Conservation (phyloP, 1,140 invertebrate genomes). For the Pararge aegeria region DNA sequence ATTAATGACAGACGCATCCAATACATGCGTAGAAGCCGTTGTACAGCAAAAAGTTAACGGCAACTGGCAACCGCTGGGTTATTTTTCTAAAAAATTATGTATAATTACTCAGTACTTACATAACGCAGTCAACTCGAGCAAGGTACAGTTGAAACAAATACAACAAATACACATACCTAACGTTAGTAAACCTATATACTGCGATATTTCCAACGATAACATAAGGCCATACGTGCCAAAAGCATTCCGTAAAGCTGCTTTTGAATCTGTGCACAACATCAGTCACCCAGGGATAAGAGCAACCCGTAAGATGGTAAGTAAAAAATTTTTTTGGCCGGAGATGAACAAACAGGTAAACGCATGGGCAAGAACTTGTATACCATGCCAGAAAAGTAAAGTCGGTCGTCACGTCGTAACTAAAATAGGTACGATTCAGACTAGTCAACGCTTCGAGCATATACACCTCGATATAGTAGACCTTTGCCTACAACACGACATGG, state of each 20-base stretch:
- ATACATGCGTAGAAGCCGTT: neutral
- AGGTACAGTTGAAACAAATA: no score
- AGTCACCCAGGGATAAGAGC: neutral
- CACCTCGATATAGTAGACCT: neutral
- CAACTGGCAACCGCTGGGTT: conserved; percentile 16
- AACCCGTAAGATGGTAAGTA: neutral
- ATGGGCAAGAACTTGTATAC: neutral
- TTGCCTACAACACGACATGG: neutral
- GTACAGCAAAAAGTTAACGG: neutral
- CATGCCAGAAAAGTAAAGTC: neutral
- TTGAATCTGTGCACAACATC: neutral
- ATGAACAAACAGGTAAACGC: neutral
- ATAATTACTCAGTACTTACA: no score
- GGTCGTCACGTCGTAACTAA: neutral
- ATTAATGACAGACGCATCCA: conserved; percentile 3
- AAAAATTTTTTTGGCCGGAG: neutral
- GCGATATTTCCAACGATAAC: no score
- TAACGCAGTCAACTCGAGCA: neutral
- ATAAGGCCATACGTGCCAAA: neutral
- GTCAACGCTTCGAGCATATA: neutral
- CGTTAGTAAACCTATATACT: no score
- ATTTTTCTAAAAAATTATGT: conserved; percentile 16
- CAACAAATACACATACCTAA: no score
- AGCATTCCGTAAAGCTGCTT: neutral
- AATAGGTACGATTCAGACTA: neutral